Conservation (phyloP, 2,888 invertebrate species). For the Idaea aversata region DNA sequence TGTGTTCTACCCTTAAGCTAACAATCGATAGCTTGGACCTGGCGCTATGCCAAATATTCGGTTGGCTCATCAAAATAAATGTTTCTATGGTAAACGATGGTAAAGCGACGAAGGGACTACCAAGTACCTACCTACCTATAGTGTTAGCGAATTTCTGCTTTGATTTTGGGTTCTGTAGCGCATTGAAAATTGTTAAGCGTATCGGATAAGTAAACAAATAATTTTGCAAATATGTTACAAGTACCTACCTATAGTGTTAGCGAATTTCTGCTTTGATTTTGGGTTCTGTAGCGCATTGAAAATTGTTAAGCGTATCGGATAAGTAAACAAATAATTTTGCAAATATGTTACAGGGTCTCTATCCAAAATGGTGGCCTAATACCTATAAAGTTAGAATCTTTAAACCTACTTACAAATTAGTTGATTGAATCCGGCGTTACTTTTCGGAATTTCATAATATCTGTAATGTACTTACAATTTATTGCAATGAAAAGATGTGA, state of each 20-base stretch:
- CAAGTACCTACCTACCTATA: slow-evolving; percentile 17
- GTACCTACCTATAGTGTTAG: not conserved
- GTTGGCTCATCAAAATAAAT: slow-evolving; percentile 51
- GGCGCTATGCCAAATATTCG: slow-evolving; percentile 47
- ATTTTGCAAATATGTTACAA: no score
- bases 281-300: not conserved
- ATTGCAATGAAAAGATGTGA: no score
- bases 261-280: not conserved
- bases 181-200: not conserved
- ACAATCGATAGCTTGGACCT: slow-evolving; percentile 51
- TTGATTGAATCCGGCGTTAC: no score
- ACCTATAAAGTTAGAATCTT: no score
- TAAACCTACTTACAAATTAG: no score
- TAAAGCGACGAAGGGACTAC: slow-evolving; percentile 32
- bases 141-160: not conserved
- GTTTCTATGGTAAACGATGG: slow-evolving; percentile 38
- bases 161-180: not conserved
- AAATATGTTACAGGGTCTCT: no score
- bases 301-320: no score
- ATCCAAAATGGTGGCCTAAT: no score
- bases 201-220: no score
- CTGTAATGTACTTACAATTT: no score
- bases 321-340: no score
- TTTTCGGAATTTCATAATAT: no score
- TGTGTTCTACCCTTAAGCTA: not conserved